These are phyloP conservation scores for Vulpes lagopus DNA, from an alignment of 2,113 vertebrate genomes.

Conservation along the genomic window DNA sequence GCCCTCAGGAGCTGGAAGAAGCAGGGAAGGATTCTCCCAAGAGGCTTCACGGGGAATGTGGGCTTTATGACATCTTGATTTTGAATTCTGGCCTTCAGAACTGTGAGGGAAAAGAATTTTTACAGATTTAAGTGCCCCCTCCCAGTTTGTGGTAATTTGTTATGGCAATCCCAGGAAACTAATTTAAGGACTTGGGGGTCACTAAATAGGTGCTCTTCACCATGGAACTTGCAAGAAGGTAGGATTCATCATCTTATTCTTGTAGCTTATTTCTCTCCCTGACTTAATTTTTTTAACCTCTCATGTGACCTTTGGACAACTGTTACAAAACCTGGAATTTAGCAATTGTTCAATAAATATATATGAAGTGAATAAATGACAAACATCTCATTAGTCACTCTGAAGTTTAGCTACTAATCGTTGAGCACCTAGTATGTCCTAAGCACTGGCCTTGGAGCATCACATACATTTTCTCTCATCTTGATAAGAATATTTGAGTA, in stretches of 20 bases:
- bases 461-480: background rate
- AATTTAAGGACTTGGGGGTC: background rate
- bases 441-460: background rate
- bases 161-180: background rate
- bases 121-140: background rate
- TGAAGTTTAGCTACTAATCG: background rate
- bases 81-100: background rate
- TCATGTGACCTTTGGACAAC: background rate
- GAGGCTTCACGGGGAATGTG: rapidly evolving
- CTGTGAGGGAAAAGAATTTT: background rate
- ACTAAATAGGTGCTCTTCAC: background rate
- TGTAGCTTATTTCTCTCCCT: background rate
- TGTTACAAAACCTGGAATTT: background rate
- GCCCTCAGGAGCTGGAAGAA: background rate
- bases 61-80: background rate
- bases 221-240: background rate
- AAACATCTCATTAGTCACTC: too few species aligned
- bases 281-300: background rate
- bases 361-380: background rate
- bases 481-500: background rate
- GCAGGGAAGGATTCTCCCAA: rapidly evolving
- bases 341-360: background rate
- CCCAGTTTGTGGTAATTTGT: background rate
- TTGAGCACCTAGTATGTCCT: background rate
- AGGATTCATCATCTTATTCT: background rate